Percentiles rank a stretch among this genome's conserved stretches.
Conservation (phyloP, 2,888 invertebrate species). For the Steinernema carpocapsae region DNA sequence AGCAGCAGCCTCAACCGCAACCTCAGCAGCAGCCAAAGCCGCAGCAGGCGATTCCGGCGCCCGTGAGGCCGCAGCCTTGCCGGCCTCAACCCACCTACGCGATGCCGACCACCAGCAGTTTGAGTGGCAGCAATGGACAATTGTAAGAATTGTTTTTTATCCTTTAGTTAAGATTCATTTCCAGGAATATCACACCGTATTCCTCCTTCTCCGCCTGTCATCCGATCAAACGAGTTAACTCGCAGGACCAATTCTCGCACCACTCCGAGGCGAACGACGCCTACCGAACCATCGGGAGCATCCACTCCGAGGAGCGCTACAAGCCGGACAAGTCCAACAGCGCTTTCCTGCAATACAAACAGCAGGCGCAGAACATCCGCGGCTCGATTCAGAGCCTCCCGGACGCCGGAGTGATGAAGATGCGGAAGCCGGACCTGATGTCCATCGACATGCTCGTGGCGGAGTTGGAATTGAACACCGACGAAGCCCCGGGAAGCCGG, state of each 20-base stretch:
- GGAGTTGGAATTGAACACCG: slow-evolving; percentile 65
- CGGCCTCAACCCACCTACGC: slow-evolving; percentile 59
- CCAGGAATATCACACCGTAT: slow-evolving; percentile 39
- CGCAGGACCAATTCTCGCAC: slow-evolving; percentile 21
- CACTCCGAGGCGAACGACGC: neutral
- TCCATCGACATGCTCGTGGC: slow-evolving; percentile 67
- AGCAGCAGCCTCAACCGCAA: neutral
- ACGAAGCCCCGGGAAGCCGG: slow-evolving; percentile 51
- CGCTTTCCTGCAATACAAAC: slow-evolving; percentile 45
- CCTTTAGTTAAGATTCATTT: slow-evolving; percentile 38
- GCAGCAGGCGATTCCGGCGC: slow-evolving; percentile 26
- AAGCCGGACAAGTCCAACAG: slow-evolving; percentile 17
- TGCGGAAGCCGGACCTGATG: slow-evolving; percentile 37
- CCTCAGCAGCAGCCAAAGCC: neutral
- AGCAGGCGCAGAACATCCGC: slow-evolving; percentile 36
- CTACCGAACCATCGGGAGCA: slow-evolving; percentile 16
- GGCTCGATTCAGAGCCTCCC: slow-evolving; percentile 55
- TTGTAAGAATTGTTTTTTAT: slow-evolving; percentile 41
- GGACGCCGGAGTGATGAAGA: slow-evolving; percentile 43
- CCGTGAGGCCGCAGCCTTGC: slow-evolving; percentile 51
- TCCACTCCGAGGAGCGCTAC: slow-evolving; percentile 39
- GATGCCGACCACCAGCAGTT: slow-evolving; percentile 43
- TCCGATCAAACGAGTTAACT: slow-evolving; percentile 16
- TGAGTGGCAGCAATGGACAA: slow-evolving; percentile 35
- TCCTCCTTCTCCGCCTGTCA: slow-evolving; percentile 30